Evolutionary conservation across 2,113 vertebrate species (phyloP).

Genomic region (Albula goreensis): DNA sequence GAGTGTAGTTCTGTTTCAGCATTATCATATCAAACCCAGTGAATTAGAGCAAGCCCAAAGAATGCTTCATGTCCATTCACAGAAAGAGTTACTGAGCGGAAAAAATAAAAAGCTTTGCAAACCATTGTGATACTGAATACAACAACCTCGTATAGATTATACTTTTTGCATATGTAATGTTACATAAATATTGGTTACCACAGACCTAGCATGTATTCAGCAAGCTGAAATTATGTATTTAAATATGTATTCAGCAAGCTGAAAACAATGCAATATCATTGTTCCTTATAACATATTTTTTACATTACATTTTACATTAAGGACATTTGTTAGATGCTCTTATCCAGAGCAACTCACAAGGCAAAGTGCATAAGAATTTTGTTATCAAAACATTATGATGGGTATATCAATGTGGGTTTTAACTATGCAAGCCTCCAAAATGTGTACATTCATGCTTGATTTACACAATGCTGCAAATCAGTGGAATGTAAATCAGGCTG

Average conservation of each 20-base stretch:
- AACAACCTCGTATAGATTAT: no score
- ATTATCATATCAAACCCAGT: background rate
- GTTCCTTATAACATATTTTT: no score
- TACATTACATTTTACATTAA: no score
- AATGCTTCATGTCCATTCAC: background rate
- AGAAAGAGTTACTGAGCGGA: background rate
- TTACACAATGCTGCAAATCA: slow-evolving; percentile 5
- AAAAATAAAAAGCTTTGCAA: no score
- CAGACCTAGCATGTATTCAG: background rate
- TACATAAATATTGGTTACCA: background rate
- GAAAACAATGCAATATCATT: background rate
- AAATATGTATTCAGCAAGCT: background rate
- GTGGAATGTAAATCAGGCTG: slow-evolving; percentile 11
- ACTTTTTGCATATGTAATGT: background rate
- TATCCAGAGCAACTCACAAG: no score
- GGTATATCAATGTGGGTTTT: background rate
- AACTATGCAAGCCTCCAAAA: background rate
- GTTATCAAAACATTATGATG: no score
- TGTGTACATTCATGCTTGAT: background rate
- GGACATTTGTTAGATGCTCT: no score
- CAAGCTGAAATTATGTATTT: background rate
- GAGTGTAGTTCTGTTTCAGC: background rate
- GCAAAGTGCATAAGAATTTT: no score
- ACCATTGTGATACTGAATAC: no score
- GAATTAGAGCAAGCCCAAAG: background rate